Evolutionary conservation across 30 jellyfish, hydroid and myxozoan species (phyloP).

Genomic region (Hydra vulgaris): DNA sequence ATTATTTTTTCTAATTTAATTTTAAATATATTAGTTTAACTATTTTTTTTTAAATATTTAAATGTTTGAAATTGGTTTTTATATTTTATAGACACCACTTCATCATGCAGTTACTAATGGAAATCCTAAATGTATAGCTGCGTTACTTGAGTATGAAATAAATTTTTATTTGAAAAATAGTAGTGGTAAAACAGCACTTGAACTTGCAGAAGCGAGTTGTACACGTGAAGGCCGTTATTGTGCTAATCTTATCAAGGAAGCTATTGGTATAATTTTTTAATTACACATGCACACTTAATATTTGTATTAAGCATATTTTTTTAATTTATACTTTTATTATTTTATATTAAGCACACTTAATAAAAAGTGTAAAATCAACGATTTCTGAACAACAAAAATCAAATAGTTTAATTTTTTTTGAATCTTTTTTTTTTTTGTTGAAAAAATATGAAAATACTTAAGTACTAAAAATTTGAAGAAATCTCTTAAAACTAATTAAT

Average conservation of each 20-base stretch:
- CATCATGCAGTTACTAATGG: conserved; percentile 75
- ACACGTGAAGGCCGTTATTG: conserved; percentile 35
- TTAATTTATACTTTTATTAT: background rate
- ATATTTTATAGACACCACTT: conserved; percentile 91
- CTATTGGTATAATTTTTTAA: conserved; percentile 23
- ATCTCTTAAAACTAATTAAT: too few relatives aligned
- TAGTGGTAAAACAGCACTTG: conserved; percentile 55
- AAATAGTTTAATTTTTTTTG: too few relatives aligned
- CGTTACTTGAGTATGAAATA: conserved; percentile 79
- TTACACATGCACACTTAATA: background rate
- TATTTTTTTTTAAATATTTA: too few relatives aligned
- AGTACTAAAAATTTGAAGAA: too few relatives aligned
- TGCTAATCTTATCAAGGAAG: conserved; percentile 24
- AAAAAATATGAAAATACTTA: too few relatives aligned
- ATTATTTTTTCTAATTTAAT: too few relatives aligned
- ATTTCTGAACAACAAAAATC: too few relatives aligned
- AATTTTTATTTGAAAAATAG: conserved; percentile 46
- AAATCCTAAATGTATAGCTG: conserved; percentile 37
- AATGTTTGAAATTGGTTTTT: too few relatives aligned
- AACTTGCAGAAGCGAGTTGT: conserved; percentile 28
- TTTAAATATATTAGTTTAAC: too few relatives aligned
- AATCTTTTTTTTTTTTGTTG: too few relatives aligned
- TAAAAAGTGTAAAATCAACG: too few relatives aligned
- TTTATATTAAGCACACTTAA: too few relatives aligned
- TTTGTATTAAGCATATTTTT: background rate